Evolutionary conservation across 2,113 vertebrate genomes (phyloP).

Genomic region (Grammatotria lemairii): DNA sequence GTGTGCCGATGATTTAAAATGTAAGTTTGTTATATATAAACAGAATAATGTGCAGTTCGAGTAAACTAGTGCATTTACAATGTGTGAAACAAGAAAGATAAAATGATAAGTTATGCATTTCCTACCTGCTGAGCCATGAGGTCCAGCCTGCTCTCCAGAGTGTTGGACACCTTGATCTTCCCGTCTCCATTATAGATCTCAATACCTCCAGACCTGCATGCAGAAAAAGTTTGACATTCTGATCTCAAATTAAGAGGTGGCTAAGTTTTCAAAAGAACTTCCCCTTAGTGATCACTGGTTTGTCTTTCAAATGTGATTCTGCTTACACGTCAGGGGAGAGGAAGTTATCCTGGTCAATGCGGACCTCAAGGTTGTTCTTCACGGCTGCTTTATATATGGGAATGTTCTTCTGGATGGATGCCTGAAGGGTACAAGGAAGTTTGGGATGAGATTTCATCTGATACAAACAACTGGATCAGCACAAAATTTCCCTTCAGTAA

Average conservation of each 20-base stretch:
- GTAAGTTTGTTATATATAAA: background rate
- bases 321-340: constrained; percentile 85
- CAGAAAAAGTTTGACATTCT: background rate
- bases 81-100: background rate
- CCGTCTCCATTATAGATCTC: constrained; percentile 86
- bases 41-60: background rate
- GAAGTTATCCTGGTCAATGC: constrained; percentile 86
- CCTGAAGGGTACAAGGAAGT: constrained; percentile 50
- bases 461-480: background rate
- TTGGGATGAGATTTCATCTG: background rate
- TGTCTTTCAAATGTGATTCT: background rate
- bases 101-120: background rate
- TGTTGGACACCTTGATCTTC: constrained; percentile 96
- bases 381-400: constrained; percentile 84
- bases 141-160: constrained; percentile 93
- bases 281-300: background rate
- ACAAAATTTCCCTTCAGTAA: background rate
- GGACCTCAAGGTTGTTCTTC: constrained; percentile 83
- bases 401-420: constrained; percentile 85
- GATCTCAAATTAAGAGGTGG: background rate
- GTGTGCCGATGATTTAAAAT: background rate
- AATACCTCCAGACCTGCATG: constrained; percentile 84
- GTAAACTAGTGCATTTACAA: background rate
- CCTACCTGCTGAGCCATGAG: constrained; percentile 94
- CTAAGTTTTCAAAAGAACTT: background rate